Base-by-base conservation (phyloP, 2,888 invertebrate species). In the Leucozona laternaria region DNA sequence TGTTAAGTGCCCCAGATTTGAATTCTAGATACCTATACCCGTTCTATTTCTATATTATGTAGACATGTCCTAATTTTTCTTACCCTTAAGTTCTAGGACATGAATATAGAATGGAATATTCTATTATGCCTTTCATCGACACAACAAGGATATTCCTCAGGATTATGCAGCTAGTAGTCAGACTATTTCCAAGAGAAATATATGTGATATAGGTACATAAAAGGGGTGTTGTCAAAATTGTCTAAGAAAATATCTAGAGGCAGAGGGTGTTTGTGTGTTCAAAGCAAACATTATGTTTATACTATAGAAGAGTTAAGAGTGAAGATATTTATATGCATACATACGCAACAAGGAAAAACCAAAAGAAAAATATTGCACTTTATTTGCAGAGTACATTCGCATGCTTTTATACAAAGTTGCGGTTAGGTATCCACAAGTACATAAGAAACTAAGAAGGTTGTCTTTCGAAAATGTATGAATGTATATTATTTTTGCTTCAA, bases 291-390 rank as follows among this genome's bases (percentile, higher is more conserved):
- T 45, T 45, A 17, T 64, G 43, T 17, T n/a, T n/a, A 40, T 40
- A 8, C 22, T 62, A 62, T 43, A 43, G 1, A 20, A 50, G 22
- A 22, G 50, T 50, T 11, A 50, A 20, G 58, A 58, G 11, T 13
- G 13, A 20, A 45, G 28, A 45, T 37, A 53, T 37, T 11, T 53
- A 53, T 68, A n/a, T 37, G 34, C 10, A 4, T 58, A 34, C 4
- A 17, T n/a, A 62, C 20, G 31, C 15, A 37, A n/a, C 34, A 48
- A 43, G 37, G 20, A 43, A 37, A 53, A 68, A 50, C 50, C 8
- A 68, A 50, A 68, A 68, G 34, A 68, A 68, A 53, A 37, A 68
- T 53, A 68, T 68, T 68, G 68, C 53, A 68, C 68, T 53, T 68
- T 68, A 53, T 68, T 68, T 68, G 50, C 53, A 37, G 25, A 53